Evolutionary conservation across 2,888 invertebrate species (phyloP), one percentile per base, ranked within the genome.

Genomic region (Boloria selene): DNA sequence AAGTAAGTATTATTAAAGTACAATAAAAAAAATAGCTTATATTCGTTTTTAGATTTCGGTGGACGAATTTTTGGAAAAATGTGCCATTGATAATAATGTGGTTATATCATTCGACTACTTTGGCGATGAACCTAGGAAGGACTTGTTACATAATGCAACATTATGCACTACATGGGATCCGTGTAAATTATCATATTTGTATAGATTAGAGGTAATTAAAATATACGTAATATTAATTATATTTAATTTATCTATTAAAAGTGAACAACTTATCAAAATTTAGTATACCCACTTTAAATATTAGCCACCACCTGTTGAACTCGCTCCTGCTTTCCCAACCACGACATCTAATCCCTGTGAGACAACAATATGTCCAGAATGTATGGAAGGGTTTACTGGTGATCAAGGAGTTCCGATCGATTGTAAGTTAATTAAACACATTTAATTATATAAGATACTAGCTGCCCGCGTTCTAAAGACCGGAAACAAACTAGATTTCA

Each of bases 21-120:
- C 14, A 50, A 50, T 50, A 3, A 17, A 13, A 18, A 18, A 22
- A 50, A 10, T 53, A 53, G 1, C 26, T n/a, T 31, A 2, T 16
- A 17, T 22, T 59, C n/a, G 14, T 31, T 76, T 74, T 54, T 66
- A 92, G 91, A 77, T 91, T 22, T 70, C 84, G 50, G 76, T 92
- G 0, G 75, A 81, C 2, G 78, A 85, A 26, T 90, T 92, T 71
- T 74, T 90, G 67, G 79, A 80, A 0, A 64, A 79, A 56, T 92
- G 92, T 62, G 92, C 92, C 0, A 90, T 92, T 38, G 91, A 92
- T 65, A 81, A 90, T 70, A 92, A 92, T 59, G 78, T 92, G 2
- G 90, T 92, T 0, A 91, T 92, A 17, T 85, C 85, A 22, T 91
- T 88, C 62, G 91, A 92, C 69, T 92, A 92, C 70, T 92, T 88